phyloP scores from a whole-genome alignment of 2,797 vertebrate species.

The Rousettus madagascariensis region DNA sequence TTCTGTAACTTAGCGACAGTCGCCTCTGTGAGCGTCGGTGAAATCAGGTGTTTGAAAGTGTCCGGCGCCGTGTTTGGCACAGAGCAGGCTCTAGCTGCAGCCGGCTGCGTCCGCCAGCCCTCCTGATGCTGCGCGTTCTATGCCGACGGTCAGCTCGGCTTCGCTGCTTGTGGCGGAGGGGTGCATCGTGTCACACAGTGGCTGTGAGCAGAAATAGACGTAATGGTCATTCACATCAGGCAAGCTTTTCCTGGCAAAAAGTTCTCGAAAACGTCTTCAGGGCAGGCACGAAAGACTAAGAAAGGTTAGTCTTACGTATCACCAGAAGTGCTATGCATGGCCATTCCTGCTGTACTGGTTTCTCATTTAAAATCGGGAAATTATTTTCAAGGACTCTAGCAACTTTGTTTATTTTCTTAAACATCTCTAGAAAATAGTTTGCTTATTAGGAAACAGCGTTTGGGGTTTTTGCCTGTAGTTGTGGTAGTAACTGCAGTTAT shows the following conservation, averaged over 20 bases:
- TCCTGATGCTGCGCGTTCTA: not conserved
- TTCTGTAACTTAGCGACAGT: not conserved
- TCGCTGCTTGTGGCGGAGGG: not conserved
- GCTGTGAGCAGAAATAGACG: not conserved
- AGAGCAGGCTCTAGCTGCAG: no score
- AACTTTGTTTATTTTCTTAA: not conserved
- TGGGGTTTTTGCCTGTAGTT: not conserved
- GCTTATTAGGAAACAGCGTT: not conserved
- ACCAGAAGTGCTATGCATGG: not conserved
- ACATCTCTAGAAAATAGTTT: not conserved
- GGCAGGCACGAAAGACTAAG: not conserved
- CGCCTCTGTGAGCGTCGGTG: constrained; percentile 4
- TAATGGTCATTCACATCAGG: not conserved
- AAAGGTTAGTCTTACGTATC: not conserved
- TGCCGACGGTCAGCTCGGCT: not conserved
- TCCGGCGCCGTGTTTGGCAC: not conserved
- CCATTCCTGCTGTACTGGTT: not conserved
- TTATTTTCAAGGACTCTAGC: constrained; percentile 23
- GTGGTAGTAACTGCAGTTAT: not conserved
- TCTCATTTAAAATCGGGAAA: constrained; percentile 39
- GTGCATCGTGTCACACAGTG: not conserved
- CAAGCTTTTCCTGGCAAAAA: not conserved
- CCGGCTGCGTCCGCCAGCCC: no score
- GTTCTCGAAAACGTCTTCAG: not conserved
- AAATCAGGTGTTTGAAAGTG: constrained; percentile 22